Percentiles rank a stretch among this genome's conserved stretches.
Conservation (phyloP, 2,113 vertebrate genomes). For the Collichthys lucidus region DNA sequence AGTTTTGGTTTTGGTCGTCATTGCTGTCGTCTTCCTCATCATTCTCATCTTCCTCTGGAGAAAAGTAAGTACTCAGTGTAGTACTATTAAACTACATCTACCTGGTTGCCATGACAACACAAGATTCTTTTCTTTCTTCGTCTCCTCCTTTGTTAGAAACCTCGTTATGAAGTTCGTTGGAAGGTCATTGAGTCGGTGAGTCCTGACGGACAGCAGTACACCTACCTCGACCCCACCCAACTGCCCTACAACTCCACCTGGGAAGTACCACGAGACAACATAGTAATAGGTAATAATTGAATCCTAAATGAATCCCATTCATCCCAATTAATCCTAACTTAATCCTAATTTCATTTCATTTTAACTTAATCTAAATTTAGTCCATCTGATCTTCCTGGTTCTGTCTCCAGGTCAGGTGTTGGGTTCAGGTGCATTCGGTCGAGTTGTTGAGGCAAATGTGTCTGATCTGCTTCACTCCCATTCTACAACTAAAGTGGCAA, state of each 20-base stretch:
- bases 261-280: conserved; percentile 91
- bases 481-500: conserved; percentile 68
- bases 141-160: conserved; percentile 86
- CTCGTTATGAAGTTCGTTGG: conserved; percentile 93
- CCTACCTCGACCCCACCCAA: conserved; percentile 91
- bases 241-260: conserved; percentile 91
- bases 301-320: not conserved
- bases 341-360: not conserved
- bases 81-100: not conserved
- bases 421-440: conserved; percentile 80
- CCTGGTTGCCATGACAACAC: not conserved
- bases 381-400: not conserved
- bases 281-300: conserved; percentile 87
- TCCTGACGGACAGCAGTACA: conserved; percentile 91
- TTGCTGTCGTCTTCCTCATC: conserved; percentile 89
- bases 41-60: conserved; percentile 93
- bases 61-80: conserved; percentile 85
- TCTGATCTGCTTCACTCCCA: conserved; percentile 61
- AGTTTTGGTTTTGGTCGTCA: conserved; percentile 89
- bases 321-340: no score
- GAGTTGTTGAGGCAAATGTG: conserved; percentile 76
- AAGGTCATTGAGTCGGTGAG: conserved; percentile 95
- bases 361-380: no score
- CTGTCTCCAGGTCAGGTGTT: conserved; percentile 72
- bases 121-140: not conserved